Conservation (phyloP, 2,888 invertebrate genomes). For the Actias luna region DNA sequence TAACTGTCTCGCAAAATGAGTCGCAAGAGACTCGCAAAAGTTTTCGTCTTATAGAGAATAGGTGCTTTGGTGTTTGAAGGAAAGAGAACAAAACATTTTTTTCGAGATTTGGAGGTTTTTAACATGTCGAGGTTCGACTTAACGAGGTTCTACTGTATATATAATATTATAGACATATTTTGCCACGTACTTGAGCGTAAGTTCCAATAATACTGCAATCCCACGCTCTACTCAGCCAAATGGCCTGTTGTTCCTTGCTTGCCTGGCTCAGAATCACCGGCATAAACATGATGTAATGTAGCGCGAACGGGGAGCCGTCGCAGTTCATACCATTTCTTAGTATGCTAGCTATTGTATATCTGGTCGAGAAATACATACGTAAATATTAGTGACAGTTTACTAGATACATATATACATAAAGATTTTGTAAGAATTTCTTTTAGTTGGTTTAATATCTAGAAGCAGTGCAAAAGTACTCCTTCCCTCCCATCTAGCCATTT, state of each 20-base stretch:
- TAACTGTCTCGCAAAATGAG: too few relatives aligned
- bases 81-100: too few relatives aligned
- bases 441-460: too few relatives aligned
- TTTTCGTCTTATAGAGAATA: too few relatives aligned
- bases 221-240: slow-evolving; percentile 93
- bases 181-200: slow-evolving; percentile 96
- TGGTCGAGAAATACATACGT: neutral
- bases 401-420: neutral
- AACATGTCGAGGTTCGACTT: neutral
- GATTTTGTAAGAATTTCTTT: neutral
- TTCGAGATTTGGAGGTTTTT: too few relatives aligned
- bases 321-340: slow-evolving; percentile 82
- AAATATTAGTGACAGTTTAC: neutral
- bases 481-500: too few relatives aligned
- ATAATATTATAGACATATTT: neutral
- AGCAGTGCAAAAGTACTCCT: too few relatives aligned
- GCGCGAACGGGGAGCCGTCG: slow-evolving; percentile 85
- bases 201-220: slow-evolving; percentile 92
- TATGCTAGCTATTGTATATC: slow-evolving; percentile 64
- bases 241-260: slow-evolving; percentile 90
- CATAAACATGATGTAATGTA: slow-evolving; percentile 96
- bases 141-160: neutral
- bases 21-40: too few relatives aligned
- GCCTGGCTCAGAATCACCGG: slow-evolving; percentile 94
- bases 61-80: too few relatives aligned